Conservation (phyloP, 2,888 invertebrate species). For the Xestia sexstrigata region DNA sequence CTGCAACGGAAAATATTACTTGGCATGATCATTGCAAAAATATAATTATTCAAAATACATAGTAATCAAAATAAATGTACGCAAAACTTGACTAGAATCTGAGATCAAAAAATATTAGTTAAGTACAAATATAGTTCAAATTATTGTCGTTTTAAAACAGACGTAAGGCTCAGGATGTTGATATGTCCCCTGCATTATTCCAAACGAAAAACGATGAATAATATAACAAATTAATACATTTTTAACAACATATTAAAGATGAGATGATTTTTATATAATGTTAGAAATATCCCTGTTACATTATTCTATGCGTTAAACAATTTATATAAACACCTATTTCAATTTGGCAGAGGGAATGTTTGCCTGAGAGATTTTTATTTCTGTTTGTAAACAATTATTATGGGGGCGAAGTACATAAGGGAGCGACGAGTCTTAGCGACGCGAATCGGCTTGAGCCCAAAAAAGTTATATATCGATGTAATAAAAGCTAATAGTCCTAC, state of each 20-base stretch:
- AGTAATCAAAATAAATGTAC: conserved; percentile 33
- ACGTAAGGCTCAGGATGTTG: conserved; percentile 57
- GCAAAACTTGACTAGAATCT: conserved; percentile 63
- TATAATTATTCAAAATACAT: conserved; percentile 17
- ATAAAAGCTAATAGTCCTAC: background rate
- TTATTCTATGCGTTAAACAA: conserved; percentile 50
- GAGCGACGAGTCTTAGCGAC: background rate
- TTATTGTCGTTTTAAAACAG: conserved; percentile 65
- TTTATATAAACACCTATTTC: conserved; percentile 60
- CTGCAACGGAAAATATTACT: conserved; percentile 30
- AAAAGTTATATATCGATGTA: background rate
- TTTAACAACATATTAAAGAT: conserved; percentile 38
- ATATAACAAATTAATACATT: conserved; percentile 22
- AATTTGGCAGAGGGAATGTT: conserved; percentile 62
- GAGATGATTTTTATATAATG: conserved; percentile 44
- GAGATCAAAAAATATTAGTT: conserved; percentile 55
- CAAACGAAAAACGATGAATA: conserved; percentile 48
- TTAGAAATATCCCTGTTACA: conserved; percentile 63
- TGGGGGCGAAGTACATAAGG: conserved; percentile 1
- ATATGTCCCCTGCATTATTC: conserved; percentile 66
- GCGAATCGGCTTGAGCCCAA: background rate
- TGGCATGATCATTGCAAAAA: conserved; percentile 19
- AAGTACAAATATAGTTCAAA: conserved; percentile 40
- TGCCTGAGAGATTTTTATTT: conserved; percentile 38
- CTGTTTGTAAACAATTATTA: conserved; percentile 36